phyloP scores from a whole-genome alignment of 2,888 invertebrate species.

The Tetranychus piercei region DNA sequence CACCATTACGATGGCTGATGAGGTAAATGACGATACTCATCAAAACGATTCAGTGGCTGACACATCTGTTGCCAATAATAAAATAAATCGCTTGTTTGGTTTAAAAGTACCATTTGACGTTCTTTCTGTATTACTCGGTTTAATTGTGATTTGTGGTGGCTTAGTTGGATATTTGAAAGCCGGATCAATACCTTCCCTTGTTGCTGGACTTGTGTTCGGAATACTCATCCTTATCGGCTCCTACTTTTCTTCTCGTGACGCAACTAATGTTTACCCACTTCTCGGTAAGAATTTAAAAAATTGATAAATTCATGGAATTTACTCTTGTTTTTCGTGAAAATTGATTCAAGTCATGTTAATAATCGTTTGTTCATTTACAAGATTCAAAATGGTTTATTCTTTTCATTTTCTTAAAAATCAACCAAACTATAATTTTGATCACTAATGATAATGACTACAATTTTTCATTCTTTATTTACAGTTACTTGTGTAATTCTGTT shows the following conservation, averaged over 20 bases:
- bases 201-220: constrained; percentile 73
- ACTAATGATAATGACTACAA: too few relatives aligned
- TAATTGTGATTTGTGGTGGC: constrained; percentile 73
- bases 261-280: constrained; percentile 1
- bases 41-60: too few relatives aligned
- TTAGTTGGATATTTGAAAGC: constrained; percentile 79
- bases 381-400: background rate
- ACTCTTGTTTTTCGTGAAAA: background rate
- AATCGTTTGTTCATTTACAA: background rate
- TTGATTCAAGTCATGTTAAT: background rate
- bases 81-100: constrained; percentile 14
- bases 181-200: constrained; percentile 71
- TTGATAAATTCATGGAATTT: background rate
- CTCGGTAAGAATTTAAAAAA: background rate
- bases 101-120: constrained; percentile 21
- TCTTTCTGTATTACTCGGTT: constrained; percentile 45
- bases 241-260: constrained; percentile 16
- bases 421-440: too few relatives aligned
- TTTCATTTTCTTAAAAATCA: background rate
- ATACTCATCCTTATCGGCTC: constrained; percentile 42
- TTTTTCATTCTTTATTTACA: constrained; percentile 19
- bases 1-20: too few relatives aligned
- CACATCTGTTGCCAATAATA: too few relatives aligned
- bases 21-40: too few relatives aligned
- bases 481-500: constrained; percentile 54